Conservation (phyloP, 2,888 invertebrate genomes). For the Microplitis manilae region DNA sequence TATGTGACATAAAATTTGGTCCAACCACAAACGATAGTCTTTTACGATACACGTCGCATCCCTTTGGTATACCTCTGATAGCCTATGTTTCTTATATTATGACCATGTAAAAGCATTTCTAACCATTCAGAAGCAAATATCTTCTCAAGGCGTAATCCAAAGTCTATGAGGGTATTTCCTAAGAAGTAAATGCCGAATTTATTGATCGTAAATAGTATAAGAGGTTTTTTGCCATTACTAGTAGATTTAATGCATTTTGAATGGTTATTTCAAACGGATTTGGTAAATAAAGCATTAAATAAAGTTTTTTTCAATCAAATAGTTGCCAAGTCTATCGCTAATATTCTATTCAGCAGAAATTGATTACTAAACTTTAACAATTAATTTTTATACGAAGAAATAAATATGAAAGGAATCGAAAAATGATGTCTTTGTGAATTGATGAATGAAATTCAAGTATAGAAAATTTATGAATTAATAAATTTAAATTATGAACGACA, state of each 20-base stretch:
- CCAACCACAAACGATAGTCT: conserved; percentile 27
- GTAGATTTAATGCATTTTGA: neutral
- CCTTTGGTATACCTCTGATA: conserved; percentile 36
- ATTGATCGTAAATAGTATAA: conserved; percentile 45
- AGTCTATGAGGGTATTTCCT: neutral
- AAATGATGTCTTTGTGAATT: too few relatives aligned
- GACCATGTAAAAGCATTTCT: conserved; percentile 49
- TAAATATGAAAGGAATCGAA: too few relatives aligned
- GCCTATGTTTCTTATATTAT: conserved; percentile 46
- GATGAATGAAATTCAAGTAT: too few relatives aligned
- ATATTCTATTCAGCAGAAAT: too few relatives aligned
- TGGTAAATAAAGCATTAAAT: too few relatives aligned
- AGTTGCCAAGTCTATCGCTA: too few relatives aligned
- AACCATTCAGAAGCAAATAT: neutral
- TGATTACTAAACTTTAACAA: too few relatives aligned
- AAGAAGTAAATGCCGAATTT: conserved; percentile 42
- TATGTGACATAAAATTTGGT: conserved; percentile 32
- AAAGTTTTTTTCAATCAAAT: neutral
- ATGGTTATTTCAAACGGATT: neutral
- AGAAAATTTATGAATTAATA: too few relatives aligned
- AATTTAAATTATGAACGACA: too few relatives aligned
- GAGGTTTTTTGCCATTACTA: neutral
- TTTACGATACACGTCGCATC: conserved; percentile 29
- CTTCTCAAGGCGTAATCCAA: neutral
- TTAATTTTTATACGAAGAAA: too few relatives aligned